A percentile compares a stretch with the other conserved stretches of the same genome.
Evolutionary conservation across 2,797 vertebrate genomes (phyloP).

Genomic region (Lutjanus argentimaculatus): DNA sequence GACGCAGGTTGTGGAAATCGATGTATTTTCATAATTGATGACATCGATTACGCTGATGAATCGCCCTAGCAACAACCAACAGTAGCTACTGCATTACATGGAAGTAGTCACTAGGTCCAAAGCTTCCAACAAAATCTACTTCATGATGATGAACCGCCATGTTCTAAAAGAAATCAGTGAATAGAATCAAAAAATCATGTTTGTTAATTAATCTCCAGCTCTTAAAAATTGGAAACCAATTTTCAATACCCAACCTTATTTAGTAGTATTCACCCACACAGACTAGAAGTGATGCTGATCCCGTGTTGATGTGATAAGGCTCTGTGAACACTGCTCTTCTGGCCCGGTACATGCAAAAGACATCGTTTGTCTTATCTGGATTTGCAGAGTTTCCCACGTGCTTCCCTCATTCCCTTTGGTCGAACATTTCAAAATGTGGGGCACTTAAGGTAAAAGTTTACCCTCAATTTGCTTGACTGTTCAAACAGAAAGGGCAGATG

Average conservation of each 20-base stretch:
- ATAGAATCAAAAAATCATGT: not conserved
- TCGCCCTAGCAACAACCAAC: not conserved
- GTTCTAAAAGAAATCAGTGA: not conserved
- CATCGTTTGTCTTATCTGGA: not conserved
- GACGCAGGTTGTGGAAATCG: too few relatives aligned
- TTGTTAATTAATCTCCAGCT: not conserved
- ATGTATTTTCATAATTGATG: too few relatives aligned
- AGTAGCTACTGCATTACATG: not conserved
- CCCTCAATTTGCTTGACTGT: constrained; percentile 41
- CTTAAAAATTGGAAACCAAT: not conserved
- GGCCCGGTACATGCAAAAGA: not conserved
- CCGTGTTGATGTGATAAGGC: constrained; percentile 34
- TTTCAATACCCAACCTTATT: not conserved
- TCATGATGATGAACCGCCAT: not conserved
- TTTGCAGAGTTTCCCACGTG: constrained; percentile 29
- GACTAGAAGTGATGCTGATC: constrained; percentile 12
- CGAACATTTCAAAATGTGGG: constrained; percentile 43
- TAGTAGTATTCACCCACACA: not conserved
- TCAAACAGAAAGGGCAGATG: constrained; percentile 32
- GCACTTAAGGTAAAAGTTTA: constrained; percentile 39
- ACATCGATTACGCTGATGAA: not conserved
- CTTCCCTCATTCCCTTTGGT: constrained; percentile 46
- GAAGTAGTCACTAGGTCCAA: not conserved
- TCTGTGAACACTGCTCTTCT: constrained; percentile 10
- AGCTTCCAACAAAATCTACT: not conserved